These are phyloP conservation scores for Xenopus petersii DNA, from an alignment of 2,797 vertebrate genomes.

Conservation along the genomic window DNA sequence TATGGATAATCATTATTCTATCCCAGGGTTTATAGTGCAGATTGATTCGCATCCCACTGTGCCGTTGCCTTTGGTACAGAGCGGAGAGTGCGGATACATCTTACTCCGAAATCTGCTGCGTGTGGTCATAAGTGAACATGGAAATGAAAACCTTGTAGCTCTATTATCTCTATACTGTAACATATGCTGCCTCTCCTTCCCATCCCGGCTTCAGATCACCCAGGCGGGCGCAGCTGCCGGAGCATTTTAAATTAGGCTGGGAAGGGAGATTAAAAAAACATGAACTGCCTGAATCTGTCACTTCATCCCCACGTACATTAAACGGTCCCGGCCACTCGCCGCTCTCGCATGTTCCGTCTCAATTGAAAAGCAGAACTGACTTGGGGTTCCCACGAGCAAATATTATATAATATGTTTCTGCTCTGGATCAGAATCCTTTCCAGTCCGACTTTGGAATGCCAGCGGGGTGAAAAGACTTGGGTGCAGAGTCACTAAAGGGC, in stretches of 20 bases:
- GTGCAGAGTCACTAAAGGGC: too few species aligned
- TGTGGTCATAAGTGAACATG: conserved; percentile 28
- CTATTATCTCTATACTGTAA: conserved; percentile 37
- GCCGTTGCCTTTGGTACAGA: too few species aligned
- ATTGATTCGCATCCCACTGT: too few species aligned
- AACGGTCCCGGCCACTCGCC: conserved; percentile 36
- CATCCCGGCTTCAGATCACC: conserved; percentile 41
- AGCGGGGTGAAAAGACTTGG: too few species aligned
- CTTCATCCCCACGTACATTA: conserved; percentile 31
- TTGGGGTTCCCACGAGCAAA: conserved; percentile 11
- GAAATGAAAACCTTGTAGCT: conserved; percentile 23
- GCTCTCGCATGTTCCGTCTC: conserved; percentile 39
- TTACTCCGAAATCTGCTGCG: conserved; percentile 28
- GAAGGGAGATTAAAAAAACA: conserved; percentile 46
- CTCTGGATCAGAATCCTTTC: not conserved
- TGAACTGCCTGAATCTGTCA: conserved; percentile 45
- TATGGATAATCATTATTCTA: too few species aligned
- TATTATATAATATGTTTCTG: not conserved
- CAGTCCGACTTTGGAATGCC: too few species aligned
- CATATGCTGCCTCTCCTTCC: conserved; percentile 27
- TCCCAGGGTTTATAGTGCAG: too few species aligned
- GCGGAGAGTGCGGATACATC: too few species aligned
- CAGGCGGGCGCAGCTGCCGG: conserved; percentile 39
- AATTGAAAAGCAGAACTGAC: conserved; percentile 36
- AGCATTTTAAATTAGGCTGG: conserved; percentile 43